Evolutionary conservation across 2,113 vertebrate species (phyloP).

Genomic region (Plecturocebus donacophilus): DNA sequence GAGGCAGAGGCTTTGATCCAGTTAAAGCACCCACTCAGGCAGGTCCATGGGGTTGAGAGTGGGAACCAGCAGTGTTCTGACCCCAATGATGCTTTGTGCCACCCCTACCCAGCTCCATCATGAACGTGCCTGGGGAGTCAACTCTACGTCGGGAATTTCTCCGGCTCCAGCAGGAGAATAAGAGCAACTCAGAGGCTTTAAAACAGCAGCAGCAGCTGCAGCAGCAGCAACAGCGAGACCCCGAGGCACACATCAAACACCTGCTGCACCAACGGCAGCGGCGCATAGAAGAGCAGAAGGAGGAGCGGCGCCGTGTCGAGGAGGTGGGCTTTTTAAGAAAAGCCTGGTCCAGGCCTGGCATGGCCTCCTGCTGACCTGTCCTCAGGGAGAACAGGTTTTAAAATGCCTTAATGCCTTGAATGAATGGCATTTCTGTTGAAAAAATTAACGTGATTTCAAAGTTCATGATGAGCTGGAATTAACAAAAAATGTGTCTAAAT

Average conservation of each 20-base stretch:
- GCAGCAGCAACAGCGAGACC: conserved; percentile 91
- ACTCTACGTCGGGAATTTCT: conserved; percentile 93
- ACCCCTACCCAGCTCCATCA: conserved; percentile 88
- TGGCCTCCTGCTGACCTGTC: background rate
- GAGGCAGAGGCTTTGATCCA: background rate
- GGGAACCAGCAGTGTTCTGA: background rate
- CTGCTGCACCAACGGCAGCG: conserved; percentile 93
- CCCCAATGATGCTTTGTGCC: background rate
- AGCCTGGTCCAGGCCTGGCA: background rate
- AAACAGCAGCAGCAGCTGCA: conserved; percentile 92
- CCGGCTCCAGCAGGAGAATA: conserved; percentile 95
- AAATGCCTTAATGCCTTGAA: background rate
- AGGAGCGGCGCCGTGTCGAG: conserved; percentile 92
- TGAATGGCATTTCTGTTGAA: background rate
- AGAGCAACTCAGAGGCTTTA: conserved; percentile 90
- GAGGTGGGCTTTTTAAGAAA: conserved; percentile 84
- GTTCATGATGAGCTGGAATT: background rate
- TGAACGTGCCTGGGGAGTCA: conserved; percentile 95
- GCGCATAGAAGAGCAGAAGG: conserved; percentile 94
- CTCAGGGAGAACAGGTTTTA: background rate
- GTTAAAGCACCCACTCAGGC: background rate
- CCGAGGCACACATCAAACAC: conserved; percentile 94
- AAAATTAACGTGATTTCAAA: background rate
- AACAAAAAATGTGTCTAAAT: background rate
- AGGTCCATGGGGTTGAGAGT: background rate